Evolutionary conservation across 2,888 invertebrate species (phyloP).

Genomic region (Schizaphis graminum): DNA sequence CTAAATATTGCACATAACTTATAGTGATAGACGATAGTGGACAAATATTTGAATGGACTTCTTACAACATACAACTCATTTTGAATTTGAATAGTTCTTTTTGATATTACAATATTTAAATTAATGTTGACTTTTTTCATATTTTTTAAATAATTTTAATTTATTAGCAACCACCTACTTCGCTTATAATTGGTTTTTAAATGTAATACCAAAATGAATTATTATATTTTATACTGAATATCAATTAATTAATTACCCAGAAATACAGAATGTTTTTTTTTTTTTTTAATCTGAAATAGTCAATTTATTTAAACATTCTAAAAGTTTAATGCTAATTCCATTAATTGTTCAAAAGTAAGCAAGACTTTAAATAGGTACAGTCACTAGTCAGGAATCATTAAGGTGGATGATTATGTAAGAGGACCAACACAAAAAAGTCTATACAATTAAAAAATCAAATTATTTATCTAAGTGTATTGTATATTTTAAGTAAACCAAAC

Average conservation of each 20-base stretch:
- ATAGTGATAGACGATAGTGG: not conserved
- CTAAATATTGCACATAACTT: not conserved
- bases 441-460: not conserved
- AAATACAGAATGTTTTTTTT: not conserved
- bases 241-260: not conserved
- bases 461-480: conserved; percentile 47
- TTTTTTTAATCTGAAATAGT: not conserved
- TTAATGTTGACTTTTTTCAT: not conserved
- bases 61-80: not conserved
- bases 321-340: not conserved
- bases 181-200: not conserved
- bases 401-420: not conserved
- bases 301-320: not conserved
- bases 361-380: not conserved
- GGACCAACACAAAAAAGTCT: not conserved
- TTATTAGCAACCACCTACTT: not conserved
- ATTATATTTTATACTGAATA: not conserved
- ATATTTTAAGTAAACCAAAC: conserved; percentile 60
- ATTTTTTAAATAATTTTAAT: not conserved
- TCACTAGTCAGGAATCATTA: not conserved
- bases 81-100: not conserved
- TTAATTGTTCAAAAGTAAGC: not conserved
- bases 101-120: not conserved
- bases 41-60: not conserved
- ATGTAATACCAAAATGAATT: not conserved